Evolutionary conservation across 2,113 vertebrate species (phyloP).

Genomic region (Callipepla squamata): DNA sequence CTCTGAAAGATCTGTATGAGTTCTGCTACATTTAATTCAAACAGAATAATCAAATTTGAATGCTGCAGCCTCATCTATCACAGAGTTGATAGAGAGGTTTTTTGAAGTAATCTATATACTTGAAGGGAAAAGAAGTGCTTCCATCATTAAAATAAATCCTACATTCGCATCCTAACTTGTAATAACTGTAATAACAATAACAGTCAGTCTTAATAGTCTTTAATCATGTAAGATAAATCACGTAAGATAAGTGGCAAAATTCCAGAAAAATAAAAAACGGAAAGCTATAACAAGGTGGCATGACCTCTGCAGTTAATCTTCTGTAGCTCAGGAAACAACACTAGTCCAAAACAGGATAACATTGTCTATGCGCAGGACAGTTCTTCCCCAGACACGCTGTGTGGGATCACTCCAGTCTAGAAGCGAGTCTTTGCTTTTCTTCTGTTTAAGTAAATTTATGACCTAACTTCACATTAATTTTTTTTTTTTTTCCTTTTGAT

Average conservation of each 20-base stretch:
- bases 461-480: not conserved
- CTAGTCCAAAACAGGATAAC: not conserved
- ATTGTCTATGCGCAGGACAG: not conserved
- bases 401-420: not conserved
- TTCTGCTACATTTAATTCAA: not conserved
- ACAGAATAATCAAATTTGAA: not conserved
- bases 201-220: not conserved
- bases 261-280: not conserved
- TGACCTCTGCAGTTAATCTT: not conserved
- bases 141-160: not conserved
- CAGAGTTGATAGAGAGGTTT: not conserved
- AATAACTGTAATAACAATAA: not conserved
- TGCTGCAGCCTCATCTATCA: not conserved
- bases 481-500: not conserved
- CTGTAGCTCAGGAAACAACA: not conserved
- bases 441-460: not conserved
- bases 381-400: not conserved
- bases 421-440: not conserved
- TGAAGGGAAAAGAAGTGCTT: not conserved
- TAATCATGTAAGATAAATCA: too few species aligned
- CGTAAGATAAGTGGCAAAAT: not conserved
- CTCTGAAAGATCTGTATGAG: not conserved
- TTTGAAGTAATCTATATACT: not conserved
- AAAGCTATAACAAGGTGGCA: not conserved
- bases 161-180: not conserved